Conservation (phyloP, 2,888 invertebrate genomes). For the Plagodis pulveraria region DNA sequence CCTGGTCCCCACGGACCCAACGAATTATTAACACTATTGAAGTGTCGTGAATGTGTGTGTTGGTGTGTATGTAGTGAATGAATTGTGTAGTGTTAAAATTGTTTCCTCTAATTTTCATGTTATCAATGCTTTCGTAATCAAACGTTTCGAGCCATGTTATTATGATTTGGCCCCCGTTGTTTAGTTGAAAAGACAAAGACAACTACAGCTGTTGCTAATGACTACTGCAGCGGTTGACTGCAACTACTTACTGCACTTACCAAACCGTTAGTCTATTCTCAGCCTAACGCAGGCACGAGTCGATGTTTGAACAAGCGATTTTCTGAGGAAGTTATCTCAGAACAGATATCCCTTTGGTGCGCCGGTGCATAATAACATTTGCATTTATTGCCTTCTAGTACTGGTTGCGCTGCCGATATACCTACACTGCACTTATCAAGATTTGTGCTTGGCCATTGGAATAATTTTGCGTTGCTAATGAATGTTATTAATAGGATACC, state of each 20-base stretch:
- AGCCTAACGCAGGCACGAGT: slow-evolving; percentile 38
- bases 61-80: no score
- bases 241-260: not conserved
- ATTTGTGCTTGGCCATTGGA: slow-evolving; percentile 22
- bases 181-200: no score
- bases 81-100: no score
- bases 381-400: slow-evolving; percentile 43
- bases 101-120: no score
- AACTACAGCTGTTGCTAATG: no score
- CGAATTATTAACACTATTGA: no score
- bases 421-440: slow-evolving; percentile 25
- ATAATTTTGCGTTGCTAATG: slow-evolving; percentile 26
- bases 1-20: no score
- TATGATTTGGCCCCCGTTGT: no score
- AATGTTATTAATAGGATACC: slow-evolving; percentile 1
- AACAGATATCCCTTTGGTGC: slow-evolving; percentile 50
- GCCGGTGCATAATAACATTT: slow-evolving; percentile 47
- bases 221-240: no score
- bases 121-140: no score
- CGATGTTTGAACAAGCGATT: slow-evolving; percentile 60
- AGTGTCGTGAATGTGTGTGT: no score
- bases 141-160: no score
- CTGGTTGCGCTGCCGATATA: slow-evolving; percentile 16
- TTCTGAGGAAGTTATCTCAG: slow-evolving; percentile 63
- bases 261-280: not conserved